A percentile compares a stretch with the other conserved stretches of the same genome.
Evolutionary conservation across 2,113 vertebrate genomes (phyloP).

Genomic region (Odocoileus virginianus): DNA sequence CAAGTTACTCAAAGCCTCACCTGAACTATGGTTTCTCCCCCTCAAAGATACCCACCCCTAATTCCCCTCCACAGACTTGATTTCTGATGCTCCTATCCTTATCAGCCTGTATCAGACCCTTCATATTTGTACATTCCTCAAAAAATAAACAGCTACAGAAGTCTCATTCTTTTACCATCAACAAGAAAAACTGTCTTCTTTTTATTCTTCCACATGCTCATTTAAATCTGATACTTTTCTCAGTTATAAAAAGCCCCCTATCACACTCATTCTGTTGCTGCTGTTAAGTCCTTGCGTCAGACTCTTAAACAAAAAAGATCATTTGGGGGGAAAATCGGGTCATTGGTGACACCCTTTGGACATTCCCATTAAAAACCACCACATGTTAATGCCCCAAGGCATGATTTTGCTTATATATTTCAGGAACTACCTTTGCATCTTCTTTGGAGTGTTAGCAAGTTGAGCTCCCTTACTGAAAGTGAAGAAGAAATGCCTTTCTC

Average conservation of each 20-base stretch:
- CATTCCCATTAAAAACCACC: background rate
- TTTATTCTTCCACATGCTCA: conserved; percentile 28
- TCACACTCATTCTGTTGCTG: background rate
- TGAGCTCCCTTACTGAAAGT: conserved; percentile 4
- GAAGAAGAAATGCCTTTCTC: conserved; percentile 42
- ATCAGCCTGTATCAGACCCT: background rate
- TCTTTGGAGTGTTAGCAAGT: background rate
- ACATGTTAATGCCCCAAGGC: too few species aligned
- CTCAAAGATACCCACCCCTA: background rate
- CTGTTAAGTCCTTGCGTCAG: background rate
- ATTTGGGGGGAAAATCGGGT: too few species aligned
- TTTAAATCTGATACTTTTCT: background rate
- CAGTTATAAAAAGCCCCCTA: background rate
- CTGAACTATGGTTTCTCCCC: background rate
- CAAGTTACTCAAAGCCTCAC: background rate
- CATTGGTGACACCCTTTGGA: background rate
- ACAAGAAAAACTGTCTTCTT: background rate
- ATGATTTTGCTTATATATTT: background rate
- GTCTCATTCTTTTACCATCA: background rate
- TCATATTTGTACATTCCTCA: background rate
- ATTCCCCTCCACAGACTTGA: background rate
- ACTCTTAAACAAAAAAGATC: background rate
- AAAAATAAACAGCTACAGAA: background rate
- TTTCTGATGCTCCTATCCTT: background rate
- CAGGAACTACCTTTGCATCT: background rate